Evolutionary conservation across 2,888 invertebrate genomes (phyloP), one percentile per base, ranked within the genome.

Genomic region (Danaus chrysippus): DNA sequence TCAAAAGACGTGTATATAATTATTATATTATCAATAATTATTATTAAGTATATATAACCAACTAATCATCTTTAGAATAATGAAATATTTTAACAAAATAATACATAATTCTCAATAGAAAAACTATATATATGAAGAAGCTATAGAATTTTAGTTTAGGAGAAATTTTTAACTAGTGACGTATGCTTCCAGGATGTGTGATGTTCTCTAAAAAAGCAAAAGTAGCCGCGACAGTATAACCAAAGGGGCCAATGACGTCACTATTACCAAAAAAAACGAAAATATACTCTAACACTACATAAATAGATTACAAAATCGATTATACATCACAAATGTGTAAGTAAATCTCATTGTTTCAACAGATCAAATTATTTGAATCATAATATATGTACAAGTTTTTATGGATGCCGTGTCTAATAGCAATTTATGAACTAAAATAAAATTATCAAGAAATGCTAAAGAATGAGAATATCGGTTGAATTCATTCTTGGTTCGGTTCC

Each of bases 191-290:
- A 82, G 85, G 86, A 86, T 83, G 84, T 82, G 78, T 76, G 80
- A 80, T 81, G 84, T 85, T 82, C 83, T 78, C 78, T 84, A 81
- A 78, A 85, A 86, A 87, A 86, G 84, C 87, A 86, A 87, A 86
- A 86, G 86, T 85, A 82, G 81, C 83, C 80, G 81, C 79, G 82
- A 83, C 83, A 83, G 82, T 75, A 81, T 77, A 76, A 76, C 78
- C 56, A 43, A 44, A 73, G 81, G 79, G 86, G 86, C 84, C 87
- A 86, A 86, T 86, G 87, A 87, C 87, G 84, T 81, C 79, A 79
- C 67, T 66, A 62, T 63, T 64, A 43, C 46, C 64, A 63, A 58
- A 68, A 64, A 69, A 64, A 68, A 68, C 68, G 52, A 82, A 71
- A 76, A 63, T 75, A 70, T 64, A 74, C 81, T 77, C 71, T 84